Percentiles rank a stretch among this genome's conserved stretches.
Evolutionary conservation across 2,797 vertebrate species (phyloP).

Genomic region (Aselliscus stoliczkanus): DNA sequence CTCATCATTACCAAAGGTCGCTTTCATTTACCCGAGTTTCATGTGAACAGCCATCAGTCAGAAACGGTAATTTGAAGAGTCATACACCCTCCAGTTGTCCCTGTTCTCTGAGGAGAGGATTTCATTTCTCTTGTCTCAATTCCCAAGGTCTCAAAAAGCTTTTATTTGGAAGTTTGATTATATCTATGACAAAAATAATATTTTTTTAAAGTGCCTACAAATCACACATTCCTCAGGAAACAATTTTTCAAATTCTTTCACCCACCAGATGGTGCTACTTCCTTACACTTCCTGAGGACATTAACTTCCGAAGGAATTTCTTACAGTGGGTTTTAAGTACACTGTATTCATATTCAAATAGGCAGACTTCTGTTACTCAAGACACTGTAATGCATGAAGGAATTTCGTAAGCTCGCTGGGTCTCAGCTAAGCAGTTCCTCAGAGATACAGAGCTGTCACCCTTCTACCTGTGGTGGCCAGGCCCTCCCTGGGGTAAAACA

Average conservation of each 20-base stretch:
- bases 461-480: neutral
- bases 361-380: neutral
- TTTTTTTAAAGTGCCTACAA: neutral
- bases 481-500: neutral
- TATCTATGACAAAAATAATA: neutral
- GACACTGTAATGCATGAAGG: neutral
- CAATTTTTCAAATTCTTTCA: neutral
- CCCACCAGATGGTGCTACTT: conserved; percentile 61
- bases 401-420: neutral
- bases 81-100: neutral
- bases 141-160: neutral
- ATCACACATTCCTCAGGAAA: neutral
- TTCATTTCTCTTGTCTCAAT: neutral
- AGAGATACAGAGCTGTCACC: neutral
- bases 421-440: neutral
- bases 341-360: neutral
- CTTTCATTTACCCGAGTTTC: neutral
- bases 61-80: neutral
- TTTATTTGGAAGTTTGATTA: conserved; percentile 6
- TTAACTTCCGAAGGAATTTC: neutral
- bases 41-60: neutral
- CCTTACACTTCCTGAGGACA: neutral
- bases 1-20: neutral
- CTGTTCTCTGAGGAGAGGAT: neutral
- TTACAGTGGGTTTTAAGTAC: neutral